Conservation (phyloP, 2,113 vertebrate genomes). For the Corythaeola cristata region DNA sequence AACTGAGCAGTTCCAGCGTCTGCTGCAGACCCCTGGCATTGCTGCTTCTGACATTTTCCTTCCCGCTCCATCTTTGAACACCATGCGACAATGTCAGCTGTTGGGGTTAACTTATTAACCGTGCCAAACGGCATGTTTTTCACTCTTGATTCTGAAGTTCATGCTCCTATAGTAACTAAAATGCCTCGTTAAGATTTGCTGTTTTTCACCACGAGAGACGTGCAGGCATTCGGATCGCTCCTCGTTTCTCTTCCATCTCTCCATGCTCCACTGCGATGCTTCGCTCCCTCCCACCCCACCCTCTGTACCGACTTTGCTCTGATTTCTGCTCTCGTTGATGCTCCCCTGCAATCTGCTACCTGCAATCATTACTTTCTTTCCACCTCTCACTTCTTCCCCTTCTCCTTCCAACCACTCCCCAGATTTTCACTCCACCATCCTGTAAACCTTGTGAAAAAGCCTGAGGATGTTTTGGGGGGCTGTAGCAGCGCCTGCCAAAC, state of each 20-base stretch:
- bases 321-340: background rate
- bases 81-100: background rate
- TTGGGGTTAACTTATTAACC: background rate
- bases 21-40: background rate
- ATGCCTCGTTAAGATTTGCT: rapidly evolving
- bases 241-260: background rate
- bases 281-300: background rate
- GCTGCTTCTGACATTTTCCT: background rate
- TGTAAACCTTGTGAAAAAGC: background rate
- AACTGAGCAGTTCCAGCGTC: background rate
- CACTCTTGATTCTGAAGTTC: background rate
- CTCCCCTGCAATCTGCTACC: background rate
- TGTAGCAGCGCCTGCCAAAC: background rate
- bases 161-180: background rate
- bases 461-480: background rate
- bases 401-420: background rate
- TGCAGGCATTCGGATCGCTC: rapidly evolving
- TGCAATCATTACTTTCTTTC: background rate
- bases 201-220: background rate
- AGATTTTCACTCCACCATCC: background rate
- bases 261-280: background rate
- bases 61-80: background rate
- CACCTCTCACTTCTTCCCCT: background rate
- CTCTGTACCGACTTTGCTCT: background rate
- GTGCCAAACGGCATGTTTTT: background rate